phyloP scores from a whole-genome alignment of 1,140 invertebrate genomes.

The Scaptomyza pallida region DNA sequence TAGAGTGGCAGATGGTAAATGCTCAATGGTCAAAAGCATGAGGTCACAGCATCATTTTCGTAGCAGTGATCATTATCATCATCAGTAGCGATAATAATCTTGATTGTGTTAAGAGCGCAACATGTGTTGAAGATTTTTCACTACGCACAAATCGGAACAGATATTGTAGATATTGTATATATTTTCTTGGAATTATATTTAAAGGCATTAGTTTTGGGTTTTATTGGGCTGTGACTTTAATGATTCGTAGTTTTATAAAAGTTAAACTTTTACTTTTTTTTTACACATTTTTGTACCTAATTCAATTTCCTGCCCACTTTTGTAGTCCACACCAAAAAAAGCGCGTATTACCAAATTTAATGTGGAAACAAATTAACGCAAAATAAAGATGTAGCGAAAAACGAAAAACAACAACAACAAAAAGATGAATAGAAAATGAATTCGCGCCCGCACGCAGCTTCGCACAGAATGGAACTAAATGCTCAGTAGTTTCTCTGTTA shows the following conservation, averaged over 20 bases:
- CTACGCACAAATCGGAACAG: background rate
- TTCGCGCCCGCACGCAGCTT: slow-evolving; percentile 69
- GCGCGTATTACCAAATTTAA: slow-evolving; percentile 6
- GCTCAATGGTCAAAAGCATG: slow-evolving; percentile 43
- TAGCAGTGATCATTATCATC: slow-evolving; percentile 40
- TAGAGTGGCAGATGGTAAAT: slow-evolving; percentile 54
- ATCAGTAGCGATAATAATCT: slow-evolving; percentile 40
- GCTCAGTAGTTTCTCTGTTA: slow-evolving; percentile 47
- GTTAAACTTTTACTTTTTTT: background rate
- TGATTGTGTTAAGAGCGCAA: slow-evolving; percentile 9
- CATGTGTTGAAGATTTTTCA: slow-evolving; percentile 3
- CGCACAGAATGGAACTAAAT: slow-evolving; percentile 66
- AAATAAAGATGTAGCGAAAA: slow-evolving; percentile 13
- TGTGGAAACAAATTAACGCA: slow-evolving; percentile 15
- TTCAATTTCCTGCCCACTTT: slow-evolving; percentile 18
- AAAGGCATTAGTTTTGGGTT: background rate
- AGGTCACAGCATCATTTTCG: slow-evolving; percentile 63
- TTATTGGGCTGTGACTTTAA: too few species aligned
- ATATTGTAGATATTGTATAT: background rate
- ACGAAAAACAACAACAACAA: slow-evolving; percentile 17
- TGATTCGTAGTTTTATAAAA: too few species aligned
- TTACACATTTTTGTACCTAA: slow-evolving; percentile 6
- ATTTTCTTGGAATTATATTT: background rate
- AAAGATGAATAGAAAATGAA: slow-evolving; percentile 3
- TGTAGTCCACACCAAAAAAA: background rate